Conservation (phyloP, 2,888 invertebrate species). For the Cremastinae sp. region DNA sequence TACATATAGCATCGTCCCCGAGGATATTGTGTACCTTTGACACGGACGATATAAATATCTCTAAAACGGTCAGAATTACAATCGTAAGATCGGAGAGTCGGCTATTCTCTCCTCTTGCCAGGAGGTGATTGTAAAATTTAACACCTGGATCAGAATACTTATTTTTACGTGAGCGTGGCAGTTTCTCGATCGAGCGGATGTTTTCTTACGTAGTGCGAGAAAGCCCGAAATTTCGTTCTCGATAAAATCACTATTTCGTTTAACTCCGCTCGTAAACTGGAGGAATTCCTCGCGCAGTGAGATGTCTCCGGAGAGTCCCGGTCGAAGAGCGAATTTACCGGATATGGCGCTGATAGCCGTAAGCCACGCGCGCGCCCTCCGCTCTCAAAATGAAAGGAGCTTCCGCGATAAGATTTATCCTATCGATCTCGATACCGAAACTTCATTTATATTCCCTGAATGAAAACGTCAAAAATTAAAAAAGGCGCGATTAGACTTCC, state of each 20-base stretch:
- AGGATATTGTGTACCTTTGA: slow-evolving; percentile 35
- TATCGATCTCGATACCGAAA: no score
- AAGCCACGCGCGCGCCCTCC: no score
- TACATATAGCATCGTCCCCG: slow-evolving; percentile 38
- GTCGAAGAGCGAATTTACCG: slow-evolving; percentile 1
- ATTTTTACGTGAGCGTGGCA: slow-evolving; percentile 25
- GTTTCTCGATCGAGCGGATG: slow-evolving; percentile 26
- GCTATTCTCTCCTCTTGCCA: slow-evolving; percentile 20
- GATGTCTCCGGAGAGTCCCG: slow-evolving; percentile 2
- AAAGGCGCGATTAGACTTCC: no score
- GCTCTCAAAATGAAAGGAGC: no score
- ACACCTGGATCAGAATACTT: slow-evolving; percentile 7
- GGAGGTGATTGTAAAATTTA: slow-evolving; percentile 13
- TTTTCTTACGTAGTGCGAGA: neutral
- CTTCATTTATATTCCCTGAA: no score
- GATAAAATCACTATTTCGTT: slow-evolving; percentile 56
- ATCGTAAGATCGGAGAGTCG: slow-evolving; percentile 37
- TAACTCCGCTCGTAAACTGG: slow-evolving; percentile 17
- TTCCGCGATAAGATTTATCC: no score
- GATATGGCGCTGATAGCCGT: no score
- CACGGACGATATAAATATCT: slow-evolving; percentile 58
- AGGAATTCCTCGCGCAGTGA: slow-evolving; percentile 15
- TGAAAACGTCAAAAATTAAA: no score
- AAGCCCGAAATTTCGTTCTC: slow-evolving; percentile 40
- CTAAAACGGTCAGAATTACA: slow-evolving; percentile 57